Evolutionary conservation across 2,888 invertebrate genomes (phyloP), one percentile per base, ranked within the genome.

Genomic region (Ectemnius lituratus): DNA sequence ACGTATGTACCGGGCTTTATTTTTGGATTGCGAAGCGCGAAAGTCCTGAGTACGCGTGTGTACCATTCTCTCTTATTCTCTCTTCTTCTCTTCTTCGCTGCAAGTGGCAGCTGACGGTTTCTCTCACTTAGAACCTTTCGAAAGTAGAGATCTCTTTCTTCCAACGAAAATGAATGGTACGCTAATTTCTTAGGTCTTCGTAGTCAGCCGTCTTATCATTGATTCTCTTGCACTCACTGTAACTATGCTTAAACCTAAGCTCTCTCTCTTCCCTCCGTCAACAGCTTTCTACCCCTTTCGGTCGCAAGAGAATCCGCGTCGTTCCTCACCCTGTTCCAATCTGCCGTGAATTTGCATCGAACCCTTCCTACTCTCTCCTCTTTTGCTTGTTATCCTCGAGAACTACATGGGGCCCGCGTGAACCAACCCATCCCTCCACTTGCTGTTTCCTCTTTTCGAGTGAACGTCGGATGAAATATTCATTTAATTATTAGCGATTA

Each of bases 401-500:
- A 77, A 71, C 69, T 60, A 67, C 60, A 60, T 60, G 27, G 28
- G 60, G 60, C 27, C 27, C n/a, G 28, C 37, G 23, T 27, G 23
- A 59, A 20, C 59, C 58, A 4, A 13, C 4, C 23, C 58, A 2
- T 23, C 23, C 23, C 58, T 11, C 23, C 45, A 3, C 23, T 46
- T 57, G 57, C 63, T 27, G 13, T 5, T 28, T 23, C 56, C 57
- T 59, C 66, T 5, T 23, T 45, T 20, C 61, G 52, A 67, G 62
- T 76, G 76, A 84, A 82, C 84, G 80, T 81, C 81, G 66, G 86
- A 88, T 88, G 87, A 88, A 88, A 88, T 88, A 88, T 88, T 88
- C 88, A 88, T 88, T 88, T 88, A 88, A 88, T 87, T 88, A 88
- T 87, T 86, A 86, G 86, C 87, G 86, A 88, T 88, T 87, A 88